Conservation (phyloP, 2,113 vertebrate genomes). For the Zingel zingel region DNA sequence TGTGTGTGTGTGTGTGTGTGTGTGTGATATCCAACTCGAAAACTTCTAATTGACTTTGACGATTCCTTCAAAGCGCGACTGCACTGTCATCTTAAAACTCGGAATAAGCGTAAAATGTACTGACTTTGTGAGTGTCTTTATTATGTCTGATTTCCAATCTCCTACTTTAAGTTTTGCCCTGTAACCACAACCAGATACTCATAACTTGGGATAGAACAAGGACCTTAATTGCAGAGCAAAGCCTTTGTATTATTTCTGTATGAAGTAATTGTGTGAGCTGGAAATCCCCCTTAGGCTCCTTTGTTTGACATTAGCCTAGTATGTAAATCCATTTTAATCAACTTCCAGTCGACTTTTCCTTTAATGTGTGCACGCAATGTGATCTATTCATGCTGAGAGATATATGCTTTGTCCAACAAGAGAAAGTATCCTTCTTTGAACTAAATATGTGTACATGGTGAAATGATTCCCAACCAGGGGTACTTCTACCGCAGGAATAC, state of each 20-base stretch:
- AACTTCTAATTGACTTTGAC: neutral
- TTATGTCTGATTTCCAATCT: slow-evolving; percentile 33
- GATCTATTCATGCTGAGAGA: slow-evolving; percentile 25
- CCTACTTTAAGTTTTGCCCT: slow-evolving; percentile 38
- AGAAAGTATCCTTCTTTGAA: slow-evolving; percentile 23
- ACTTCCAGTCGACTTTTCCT: slow-evolving; percentile 39
- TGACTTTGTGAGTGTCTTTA: slow-evolving; percentile 7
- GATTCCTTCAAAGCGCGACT: slow-evolving; percentile 13
- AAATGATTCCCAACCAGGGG: neutral
- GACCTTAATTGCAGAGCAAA: slow-evolving; percentile 47
- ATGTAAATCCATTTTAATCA: slow-evolving; percentile 72
- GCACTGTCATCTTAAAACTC: slow-evolving; percentile 16
- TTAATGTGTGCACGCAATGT: slow-evolving; percentile 21
- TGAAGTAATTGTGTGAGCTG: slow-evolving; percentile 58
- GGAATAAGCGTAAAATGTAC: slow-evolving; percentile 1
- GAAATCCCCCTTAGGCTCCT: slow-evolving; percentile 55
- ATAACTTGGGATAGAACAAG: slow-evolving; percentile 37
- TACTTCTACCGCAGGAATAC: neutral
- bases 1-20: neutral
- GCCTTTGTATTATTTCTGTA: slow-evolving; percentile 60
- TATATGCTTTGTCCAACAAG: neutral
- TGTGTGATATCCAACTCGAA: neutral
- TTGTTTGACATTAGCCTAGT: slow-evolving; percentile 54
- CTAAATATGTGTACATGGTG: neutral
- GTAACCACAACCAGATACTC: slow-evolving; percentile 50